Evolutionary conservation across 2,113 vertebrate species (phyloP), one percentile per base, ranked within the genome.

Genomic region (Pachypanchax playfairii): DNA sequence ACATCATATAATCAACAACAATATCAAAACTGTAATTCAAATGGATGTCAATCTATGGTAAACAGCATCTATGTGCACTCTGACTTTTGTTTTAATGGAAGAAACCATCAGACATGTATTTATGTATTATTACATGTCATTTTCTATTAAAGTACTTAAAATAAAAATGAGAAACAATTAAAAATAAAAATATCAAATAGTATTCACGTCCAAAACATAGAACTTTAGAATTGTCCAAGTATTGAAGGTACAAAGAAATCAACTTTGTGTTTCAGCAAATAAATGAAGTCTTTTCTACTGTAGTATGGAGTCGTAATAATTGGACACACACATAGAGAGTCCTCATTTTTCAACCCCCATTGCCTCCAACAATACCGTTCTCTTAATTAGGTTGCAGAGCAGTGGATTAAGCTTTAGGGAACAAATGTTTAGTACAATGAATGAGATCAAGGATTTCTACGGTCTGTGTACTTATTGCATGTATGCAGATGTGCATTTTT

Each of bases 311-410:
- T 63, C 43, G 49, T 49, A 4, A 54, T 65, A 15, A 59, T 33
- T 53, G 6, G 10, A 18, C 35, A 47, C 29, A 21, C 70, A 25
- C 29, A 51, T 31, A 39, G 35, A 46, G 15, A 12, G 18, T 50
- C 63, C 62, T 81, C 54, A 71, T 70, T 71, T 79, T 51, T 63
- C 50, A 77, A 41, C 71, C 64, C 70, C 48, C 72, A 46, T 65
- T 1, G 35, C 69, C 57, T 74, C 70, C 89, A 91, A 94, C 94
- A 92, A 96, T 94, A 96, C 95, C 97, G 95, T 95, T 96, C 94
- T 95, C 92, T 95, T 98, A 98, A 98, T 98, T 97, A 95, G 95
- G 94, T 94, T 95, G 91, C 91, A 92, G 80, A 82, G 93, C 89
- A 90, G 92, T 90, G 92, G 91, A 90, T 90, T 92, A 93, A 93